These are phyloP conservation scores for Amphiduros pacificus DNA, from an alignment of 2,888 invertebrate species.

Conservation along the genomic window DNA sequence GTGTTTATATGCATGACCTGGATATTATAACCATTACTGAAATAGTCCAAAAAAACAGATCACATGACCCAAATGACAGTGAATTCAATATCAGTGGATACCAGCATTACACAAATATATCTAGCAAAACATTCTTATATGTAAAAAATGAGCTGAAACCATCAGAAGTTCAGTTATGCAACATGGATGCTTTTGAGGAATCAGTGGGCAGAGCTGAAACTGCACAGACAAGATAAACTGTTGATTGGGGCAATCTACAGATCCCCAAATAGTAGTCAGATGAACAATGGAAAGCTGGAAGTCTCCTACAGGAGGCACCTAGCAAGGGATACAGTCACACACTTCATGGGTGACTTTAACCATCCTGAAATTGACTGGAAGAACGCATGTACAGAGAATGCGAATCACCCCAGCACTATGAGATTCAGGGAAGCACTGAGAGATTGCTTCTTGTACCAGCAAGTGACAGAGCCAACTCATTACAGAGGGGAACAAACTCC, in stretches of 20 bases:
- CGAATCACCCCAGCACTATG: not conserved
- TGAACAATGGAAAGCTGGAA: not conserved
- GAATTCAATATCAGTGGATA: not conserved
- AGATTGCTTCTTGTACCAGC: constrained; percentile 17
- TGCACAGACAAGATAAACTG: not conserved
- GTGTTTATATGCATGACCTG: not conserved
- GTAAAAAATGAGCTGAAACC: not conserved
- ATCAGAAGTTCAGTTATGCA: not conserved
- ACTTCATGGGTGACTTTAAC: not conserved
- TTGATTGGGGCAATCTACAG: not conserved
- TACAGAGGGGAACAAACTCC: constrained; percentile 14
- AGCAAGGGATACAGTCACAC: not conserved
- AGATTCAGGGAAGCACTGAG: constrained; percentile 9
- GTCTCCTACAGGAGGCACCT: not conserved
- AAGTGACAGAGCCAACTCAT: constrained; percentile 13
- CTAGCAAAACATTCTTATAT: not conserved
- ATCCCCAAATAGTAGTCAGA: not conserved
- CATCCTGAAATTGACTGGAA: not conserved
- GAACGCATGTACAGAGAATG: not conserved
- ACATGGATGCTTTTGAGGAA: not conserved
- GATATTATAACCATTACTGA: not conserved
- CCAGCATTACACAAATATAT: not conserved
- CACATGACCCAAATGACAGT: not conserved
- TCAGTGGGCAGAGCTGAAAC: not conserved
- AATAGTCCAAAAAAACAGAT: not conserved